phyloP scores from a whole-genome alignment of 2,888 invertebrate species.

The Tenthredo livida region DNA sequence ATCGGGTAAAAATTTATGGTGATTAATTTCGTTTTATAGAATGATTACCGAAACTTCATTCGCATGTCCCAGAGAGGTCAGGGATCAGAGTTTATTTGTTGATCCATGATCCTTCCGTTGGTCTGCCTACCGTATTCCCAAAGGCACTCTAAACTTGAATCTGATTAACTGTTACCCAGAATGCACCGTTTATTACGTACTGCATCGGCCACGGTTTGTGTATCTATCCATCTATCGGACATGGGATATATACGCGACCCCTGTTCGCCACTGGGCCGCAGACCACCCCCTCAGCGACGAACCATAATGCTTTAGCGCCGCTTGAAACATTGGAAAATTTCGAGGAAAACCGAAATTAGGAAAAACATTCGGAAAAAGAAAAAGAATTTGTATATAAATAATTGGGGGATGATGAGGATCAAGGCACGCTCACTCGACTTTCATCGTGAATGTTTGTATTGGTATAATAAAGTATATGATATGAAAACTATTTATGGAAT shows the following conservation, averaged over 20 bases:
- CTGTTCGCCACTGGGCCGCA: conserved; percentile 27
- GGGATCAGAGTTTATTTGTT: conserved; percentile 35
- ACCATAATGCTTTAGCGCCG: background rate
- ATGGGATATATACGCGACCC: background rate
- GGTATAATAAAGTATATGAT: background rate
- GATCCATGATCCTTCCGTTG: conserved; percentile 38
- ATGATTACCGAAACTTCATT: background rate
- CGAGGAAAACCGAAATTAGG: background rate
- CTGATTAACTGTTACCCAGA: conserved; percentile 48
- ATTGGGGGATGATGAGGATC: background rate
- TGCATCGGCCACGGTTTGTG: conserved; percentile 38
- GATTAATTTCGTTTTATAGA: background rate
- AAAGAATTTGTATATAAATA: background rate
- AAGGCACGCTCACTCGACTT: background rate
- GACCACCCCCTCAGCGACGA: background rate
- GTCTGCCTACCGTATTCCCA: conserved; percentile 34
- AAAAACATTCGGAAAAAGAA: background rate
- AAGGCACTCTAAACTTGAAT: conserved; percentile 47
- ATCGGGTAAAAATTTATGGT: background rate
- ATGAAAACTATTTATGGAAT: background rate
- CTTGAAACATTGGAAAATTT: background rate
- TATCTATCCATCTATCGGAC: conserved; percentile 45
- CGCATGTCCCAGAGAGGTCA: background rate
- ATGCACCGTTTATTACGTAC: conserved; percentile 47
- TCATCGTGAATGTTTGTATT: background rate